A percentile compares a stretch with the other conserved stretches of the same genome.
Evolutionary conservation across 2,797 vertebrate genomes (phyloP).

Genomic region (Gallinago solitaria): DNA sequence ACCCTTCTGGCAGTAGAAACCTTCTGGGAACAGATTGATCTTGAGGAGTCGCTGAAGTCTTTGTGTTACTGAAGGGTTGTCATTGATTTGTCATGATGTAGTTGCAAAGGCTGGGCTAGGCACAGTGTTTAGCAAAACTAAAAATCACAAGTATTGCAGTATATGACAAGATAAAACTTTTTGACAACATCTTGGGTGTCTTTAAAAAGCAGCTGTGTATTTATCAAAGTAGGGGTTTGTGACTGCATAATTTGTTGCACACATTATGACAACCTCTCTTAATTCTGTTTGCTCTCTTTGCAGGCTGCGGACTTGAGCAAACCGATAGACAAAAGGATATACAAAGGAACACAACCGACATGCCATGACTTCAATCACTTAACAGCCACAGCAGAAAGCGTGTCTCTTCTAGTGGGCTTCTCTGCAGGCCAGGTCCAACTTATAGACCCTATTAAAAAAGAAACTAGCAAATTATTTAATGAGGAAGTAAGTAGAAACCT

Average conservation of each 20-base stretch:
- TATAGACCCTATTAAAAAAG: slow-evolving; percentile 99
- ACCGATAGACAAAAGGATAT: slow-evolving; percentile 99
- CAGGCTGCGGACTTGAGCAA: slow-evolving; percentile 98
- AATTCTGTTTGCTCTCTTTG: slow-evolving; percentile 70
- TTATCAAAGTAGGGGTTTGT: not conserved
- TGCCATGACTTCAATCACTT: slow-evolving; percentile 99
- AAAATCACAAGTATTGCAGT: not conserved
- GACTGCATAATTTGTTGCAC: not conserved
- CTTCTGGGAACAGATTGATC: not conserved
- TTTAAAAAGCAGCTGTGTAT: not conserved
- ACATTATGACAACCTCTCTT: slow-evolving; percentile 17
- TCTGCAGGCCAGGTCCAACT: slow-evolving; percentile 98
- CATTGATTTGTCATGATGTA: not conserved
- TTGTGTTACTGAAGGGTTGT: not conserved
- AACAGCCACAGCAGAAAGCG: slow-evolving; percentile 95
- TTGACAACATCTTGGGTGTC: not conserved
- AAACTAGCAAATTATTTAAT: slow-evolving; percentile 99
- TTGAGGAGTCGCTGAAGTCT: not conserved
- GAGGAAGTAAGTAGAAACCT: slow-evolving; percentile 90
- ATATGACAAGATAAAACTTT: not conserved
- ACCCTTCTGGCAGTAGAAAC: not conserved
- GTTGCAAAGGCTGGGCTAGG: not conserved
- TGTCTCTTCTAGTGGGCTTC: slow-evolving; percentile 97
- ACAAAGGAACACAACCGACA: slow-evolving; percentile 99
- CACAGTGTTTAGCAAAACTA: not conserved